A percentile compares a stretch with the other conserved stretches of the same genome.
These are phyloP conservation scores for Ophion ventricosus DNA, from an alignment of 2,888 invertebrate species.

Conservation along the genomic window DNA sequence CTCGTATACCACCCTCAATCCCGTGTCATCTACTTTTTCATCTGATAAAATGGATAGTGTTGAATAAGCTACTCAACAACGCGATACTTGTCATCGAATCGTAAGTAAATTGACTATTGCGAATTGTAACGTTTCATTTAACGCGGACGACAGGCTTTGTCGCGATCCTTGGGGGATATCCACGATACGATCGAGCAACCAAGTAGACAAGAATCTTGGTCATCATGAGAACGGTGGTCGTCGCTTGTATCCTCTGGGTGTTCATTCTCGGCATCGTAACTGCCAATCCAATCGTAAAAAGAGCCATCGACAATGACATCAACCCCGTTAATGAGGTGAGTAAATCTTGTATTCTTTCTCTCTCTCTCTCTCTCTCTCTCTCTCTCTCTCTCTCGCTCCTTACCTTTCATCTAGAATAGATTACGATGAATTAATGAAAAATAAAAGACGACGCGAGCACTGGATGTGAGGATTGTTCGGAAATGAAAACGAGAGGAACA, in stretches of 20 bases:
- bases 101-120: slow-evolving; percentile 18
- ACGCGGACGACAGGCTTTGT: background rate
- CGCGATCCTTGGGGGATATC: background rate
- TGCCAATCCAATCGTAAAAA: slow-evolving; percentile 77
- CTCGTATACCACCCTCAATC: slow-evolving; percentile 50
- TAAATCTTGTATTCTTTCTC: slow-evolving; percentile 27
- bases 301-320: slow-evolving; percentile 77
- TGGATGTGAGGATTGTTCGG: background rate
- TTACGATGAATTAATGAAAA: background rate
- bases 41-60: slow-evolving; percentile 6
- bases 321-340: slow-evolving; percentile 82
- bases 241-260: slow-evolving; percentile 72
- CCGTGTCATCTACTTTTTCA: slow-evolving; percentile 55
- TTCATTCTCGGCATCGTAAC: slow-evolving; percentile 69
- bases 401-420: background rate
- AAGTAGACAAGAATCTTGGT: slow-evolving; percentile 18
- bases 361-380: background rate
- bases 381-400: background rate
- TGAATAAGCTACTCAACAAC: slow-evolving; percentile 42
- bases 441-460: background rate
- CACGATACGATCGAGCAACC: background rate
- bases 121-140: background rate
- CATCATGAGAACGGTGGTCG: slow-evolving; percentile 76
- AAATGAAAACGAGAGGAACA: slow-evolving; percentile 67
- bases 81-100: background rate